Evolutionary conservation across 2,888 invertebrate genomes (phyloP).

Genomic region (Cheiracanthium punctorium): DNA sequence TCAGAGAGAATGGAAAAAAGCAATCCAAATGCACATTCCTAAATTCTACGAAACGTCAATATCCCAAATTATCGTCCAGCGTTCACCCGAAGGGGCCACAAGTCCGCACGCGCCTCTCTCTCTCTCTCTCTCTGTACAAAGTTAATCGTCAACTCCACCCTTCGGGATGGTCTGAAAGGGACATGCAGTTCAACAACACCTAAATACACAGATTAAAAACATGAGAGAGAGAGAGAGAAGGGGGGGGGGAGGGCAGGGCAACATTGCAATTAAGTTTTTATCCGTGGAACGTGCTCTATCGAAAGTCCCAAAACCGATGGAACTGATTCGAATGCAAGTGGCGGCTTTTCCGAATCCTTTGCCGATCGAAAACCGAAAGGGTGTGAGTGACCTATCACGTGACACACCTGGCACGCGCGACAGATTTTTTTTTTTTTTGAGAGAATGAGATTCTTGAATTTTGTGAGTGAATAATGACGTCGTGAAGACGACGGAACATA

Average conservation of each 20-base stretch:
- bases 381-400: constrained; percentile 66
- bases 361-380: not conserved
- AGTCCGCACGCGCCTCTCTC: not conserved
- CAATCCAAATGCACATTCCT: not conserved
- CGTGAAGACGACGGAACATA: not conserved
- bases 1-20: not conserved
- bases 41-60: constrained; percentile 13
- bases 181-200: constrained; percentile 21
- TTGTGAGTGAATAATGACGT: not conserved
- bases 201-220: not conserved
- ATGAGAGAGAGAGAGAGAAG: not conserved
- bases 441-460: constrained; percentile 8
- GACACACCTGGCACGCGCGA: constrained; percentile 45
- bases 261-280: constrained; percentile 17
- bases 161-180: not conserved
- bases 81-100: not conserved
- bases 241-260: not conserved
- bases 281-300: constrained; percentile 13
- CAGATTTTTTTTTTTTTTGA: constrained; percentile 4
- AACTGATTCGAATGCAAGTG: constrained; percentile 1
- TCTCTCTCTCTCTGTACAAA: not conserved
- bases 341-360: not conserved
- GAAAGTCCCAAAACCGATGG: not conserved
- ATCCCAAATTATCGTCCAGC: not conserved
- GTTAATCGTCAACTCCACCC: constrained; percentile 24